These are phyloP conservation scores for Salarias fasciatus DNA, from an alignment of 2,797 vertebrate species.

Conservation along the genomic window DNA sequence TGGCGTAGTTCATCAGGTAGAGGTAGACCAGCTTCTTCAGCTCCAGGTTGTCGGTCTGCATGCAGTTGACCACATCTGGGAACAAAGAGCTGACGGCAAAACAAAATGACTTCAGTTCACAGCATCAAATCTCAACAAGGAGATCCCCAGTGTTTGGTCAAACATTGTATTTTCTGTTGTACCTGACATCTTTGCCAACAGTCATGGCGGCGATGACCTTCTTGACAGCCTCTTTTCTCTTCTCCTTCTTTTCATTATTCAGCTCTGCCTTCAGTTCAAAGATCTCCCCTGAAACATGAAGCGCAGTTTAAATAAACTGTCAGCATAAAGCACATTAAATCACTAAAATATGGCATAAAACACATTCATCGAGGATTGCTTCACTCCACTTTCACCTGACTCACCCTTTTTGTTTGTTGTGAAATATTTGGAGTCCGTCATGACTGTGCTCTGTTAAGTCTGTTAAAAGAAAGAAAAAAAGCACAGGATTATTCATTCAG, in stretches of 20 bases:
- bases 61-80: constrained; percentile 99
- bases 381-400: constrained; percentile 23
- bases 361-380: too few species aligned
- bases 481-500: background rate
- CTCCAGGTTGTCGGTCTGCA: constrained; percentile 99
- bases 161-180: constrained; percentile 23
- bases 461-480: constrained; percentile 52
- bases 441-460: constrained; percentile 81
- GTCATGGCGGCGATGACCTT: constrained; percentile 99
- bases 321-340: too few species aligned
- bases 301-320: background rate
- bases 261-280: constrained; percentile 99
- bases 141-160: too few species aligned
- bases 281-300: constrained; percentile 90
- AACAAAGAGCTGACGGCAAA: constrained; percentile 89
- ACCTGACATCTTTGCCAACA: constrained; percentile 99
- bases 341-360: too few species aligned
- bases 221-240: constrained; percentile 98
- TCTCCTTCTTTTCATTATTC: constrained; percentile 99
- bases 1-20: constrained; percentile 99
- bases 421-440: constrained; percentile 99
- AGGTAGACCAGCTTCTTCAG: constrained; percentile 98
- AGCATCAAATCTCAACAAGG: background rate
- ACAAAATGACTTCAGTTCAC: background rate
- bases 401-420: constrained; percentile 99